Evolutionary conservation across 2,888 invertebrate genomes (phyloP).

Genomic region (Mesorhabditis sp.): DNA sequence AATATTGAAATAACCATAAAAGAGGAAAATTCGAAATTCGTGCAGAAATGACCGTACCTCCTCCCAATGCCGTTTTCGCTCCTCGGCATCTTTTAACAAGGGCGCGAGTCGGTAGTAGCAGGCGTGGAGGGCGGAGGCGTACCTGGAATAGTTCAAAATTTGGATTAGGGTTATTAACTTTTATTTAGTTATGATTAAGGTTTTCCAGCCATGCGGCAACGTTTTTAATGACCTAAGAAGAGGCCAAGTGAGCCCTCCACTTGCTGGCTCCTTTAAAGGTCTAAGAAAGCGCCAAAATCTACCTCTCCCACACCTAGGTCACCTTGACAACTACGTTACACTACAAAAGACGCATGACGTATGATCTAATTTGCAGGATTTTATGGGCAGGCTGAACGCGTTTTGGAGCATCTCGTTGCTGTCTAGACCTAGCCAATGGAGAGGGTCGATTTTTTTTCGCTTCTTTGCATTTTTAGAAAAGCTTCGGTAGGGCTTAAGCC

Average conservation of each 20-base stretch:
- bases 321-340: no score
- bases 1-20: not conserved
- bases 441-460: no score
- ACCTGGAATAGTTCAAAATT: slow-evolving; percentile 24
- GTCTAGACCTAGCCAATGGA: no score
- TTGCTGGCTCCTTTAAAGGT: no score
- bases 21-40: not conserved
- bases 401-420: no score
- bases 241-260: not conserved
- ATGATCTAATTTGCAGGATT: no score
- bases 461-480: no score
- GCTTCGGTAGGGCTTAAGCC: no score
- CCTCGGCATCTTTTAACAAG: slow-evolving; percentile 26
- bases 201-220: not conserved
- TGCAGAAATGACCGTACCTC: slow-evolving; percentile 14
- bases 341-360: no score
- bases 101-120: slow-evolving; percentile 46
- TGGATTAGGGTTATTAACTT: not conserved
- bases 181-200: not conserved
- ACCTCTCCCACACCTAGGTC: no score
- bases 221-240: not conserved
- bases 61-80: slow-evolving; percentile 34
- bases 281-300: no score
- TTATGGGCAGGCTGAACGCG: no score
- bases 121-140: slow-evolving; percentile 42